Evolutionary conservation across 1,140 invertebrate species (phyloP).

Genomic region (Pygmarrhopalites habei): DNA sequence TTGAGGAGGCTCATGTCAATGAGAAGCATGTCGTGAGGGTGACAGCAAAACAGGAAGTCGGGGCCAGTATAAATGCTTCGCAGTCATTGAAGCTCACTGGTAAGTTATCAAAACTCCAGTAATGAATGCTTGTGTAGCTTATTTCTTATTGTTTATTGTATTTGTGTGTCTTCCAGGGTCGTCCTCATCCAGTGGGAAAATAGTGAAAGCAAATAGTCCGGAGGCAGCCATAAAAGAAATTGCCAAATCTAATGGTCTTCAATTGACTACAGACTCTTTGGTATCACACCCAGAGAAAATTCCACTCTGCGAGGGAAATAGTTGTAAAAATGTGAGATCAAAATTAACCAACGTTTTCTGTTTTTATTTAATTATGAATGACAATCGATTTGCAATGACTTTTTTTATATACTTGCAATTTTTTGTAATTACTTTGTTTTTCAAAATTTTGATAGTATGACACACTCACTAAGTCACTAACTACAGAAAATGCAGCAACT

Average conservation of each 20-base stretch:
- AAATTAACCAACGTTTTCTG: slow-evolving; percentile 50
- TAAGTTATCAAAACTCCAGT: slow-evolving; percentile 36
- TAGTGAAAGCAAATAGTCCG: slow-evolving; percentile 41
- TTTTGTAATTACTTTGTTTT: too few species aligned
- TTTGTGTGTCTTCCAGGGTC: slow-evolving; percentile 33
- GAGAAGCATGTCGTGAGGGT: slow-evolving; percentile 52
- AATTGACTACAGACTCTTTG: slow-evolving; percentile 33
- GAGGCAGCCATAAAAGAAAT: slow-evolving; percentile 43
- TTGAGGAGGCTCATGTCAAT: slow-evolving; percentile 45
- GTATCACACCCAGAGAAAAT: slow-evolving; percentile 39
- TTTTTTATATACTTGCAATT: too few species aligned
- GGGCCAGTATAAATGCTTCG: slow-evolving; percentile 47
- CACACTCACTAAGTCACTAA: slow-evolving; percentile 43
- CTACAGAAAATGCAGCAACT: slow-evolving; percentile 53
- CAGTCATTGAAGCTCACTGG: slow-evolving; percentile 46
- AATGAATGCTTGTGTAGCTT: too few species aligned
- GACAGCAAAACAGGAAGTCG: slow-evolving; percentile 49
- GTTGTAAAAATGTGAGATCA: slow-evolving; percentile 49
- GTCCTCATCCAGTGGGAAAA: slow-evolving; percentile 27
- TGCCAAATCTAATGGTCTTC: slow-evolving; percentile 24
- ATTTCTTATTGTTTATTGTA: slow-evolving; percentile 8
- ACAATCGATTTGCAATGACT: too few species aligned
- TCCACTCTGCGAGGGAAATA: slow-evolving; percentile 45
- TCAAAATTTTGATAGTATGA: slow-evolving; percentile 44
- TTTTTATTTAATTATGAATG: neutral